Conservation (phyloP, 2,888 invertebrate genomes). For the Lithophane semibrunnea region DNA sequence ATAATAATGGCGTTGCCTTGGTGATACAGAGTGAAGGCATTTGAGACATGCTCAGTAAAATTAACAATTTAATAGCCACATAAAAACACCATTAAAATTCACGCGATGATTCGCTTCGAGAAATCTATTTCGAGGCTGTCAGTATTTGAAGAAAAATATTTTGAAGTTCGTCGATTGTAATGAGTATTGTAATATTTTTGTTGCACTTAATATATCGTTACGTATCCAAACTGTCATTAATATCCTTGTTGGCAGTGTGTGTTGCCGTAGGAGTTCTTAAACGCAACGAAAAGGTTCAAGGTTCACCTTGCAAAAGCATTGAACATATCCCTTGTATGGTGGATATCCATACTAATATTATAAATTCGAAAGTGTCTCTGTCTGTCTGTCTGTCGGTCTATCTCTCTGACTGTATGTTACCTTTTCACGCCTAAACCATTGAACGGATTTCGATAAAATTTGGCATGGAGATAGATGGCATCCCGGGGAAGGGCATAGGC, state of each 20-base stretch:
- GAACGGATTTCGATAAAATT: too few relatives aligned
- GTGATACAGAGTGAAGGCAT: conserved; percentile 33
- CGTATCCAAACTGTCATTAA: background rate
- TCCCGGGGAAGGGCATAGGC: too few relatives aligned
- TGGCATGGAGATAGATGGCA: too few relatives aligned
- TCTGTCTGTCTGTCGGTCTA: too few relatives aligned
- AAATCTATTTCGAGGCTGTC: conserved; percentile 42
- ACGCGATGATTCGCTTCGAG: conserved; percentile 47
- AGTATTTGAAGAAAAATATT: conserved; percentile 33
- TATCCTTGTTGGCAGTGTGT: background rate
- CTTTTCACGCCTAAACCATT: too few relatives aligned
- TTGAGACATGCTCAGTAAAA: conserved; percentile 49
- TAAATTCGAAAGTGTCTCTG: too few relatives aligned
- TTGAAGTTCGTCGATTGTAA: conserved; percentile 25
- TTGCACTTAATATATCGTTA: conserved; percentile 16
- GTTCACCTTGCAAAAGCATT: too few relatives aligned
- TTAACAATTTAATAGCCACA: conserved; percentile 64
- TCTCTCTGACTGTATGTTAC: too few relatives aligned
- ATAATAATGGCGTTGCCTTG: conserved; percentile 20
- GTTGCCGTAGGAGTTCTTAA: background rate
- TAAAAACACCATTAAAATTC: conserved; percentile 63
- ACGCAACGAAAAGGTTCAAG: background rate
- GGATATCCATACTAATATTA: too few relatives aligned
- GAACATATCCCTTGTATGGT: too few relatives aligned
- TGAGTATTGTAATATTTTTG: conserved; percentile 31